Conservation (phyloP, 2,797 vertebrate species). For the Glyptemys insculpta region DNA sequence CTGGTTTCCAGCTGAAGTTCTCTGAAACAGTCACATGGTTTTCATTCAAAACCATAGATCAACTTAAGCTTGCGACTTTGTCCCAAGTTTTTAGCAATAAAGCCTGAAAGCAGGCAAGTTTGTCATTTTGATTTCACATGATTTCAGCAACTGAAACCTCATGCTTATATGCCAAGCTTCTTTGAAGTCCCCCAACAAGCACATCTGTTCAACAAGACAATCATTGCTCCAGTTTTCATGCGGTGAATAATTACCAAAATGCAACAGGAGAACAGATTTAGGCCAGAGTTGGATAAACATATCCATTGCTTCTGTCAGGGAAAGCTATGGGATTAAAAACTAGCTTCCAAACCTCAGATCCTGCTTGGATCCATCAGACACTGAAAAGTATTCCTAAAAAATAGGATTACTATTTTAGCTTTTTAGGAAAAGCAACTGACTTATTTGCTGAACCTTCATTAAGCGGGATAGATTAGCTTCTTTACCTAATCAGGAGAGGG, state of each 20-base stretch:
- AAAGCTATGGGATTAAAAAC: not conserved
- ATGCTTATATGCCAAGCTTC: not conserved
- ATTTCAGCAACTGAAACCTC: not conserved
- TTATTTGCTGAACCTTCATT: not conserved
- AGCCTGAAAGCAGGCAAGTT: not conserved
- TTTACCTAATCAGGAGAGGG: not conserved
- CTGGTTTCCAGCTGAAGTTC: too few species aligned
- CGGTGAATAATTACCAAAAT: not conserved
- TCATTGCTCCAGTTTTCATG: not conserved
- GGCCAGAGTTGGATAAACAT: not conserved
- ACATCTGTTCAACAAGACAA: not conserved
- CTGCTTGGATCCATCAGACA: not conserved
- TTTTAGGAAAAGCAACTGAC: not conserved
- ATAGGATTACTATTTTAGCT: not conserved
- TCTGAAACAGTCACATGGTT: too few species aligned
- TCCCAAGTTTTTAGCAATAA: not conserved
- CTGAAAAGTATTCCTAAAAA: not conserved
- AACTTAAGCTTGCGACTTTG: too few species aligned
- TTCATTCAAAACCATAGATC: too few species aligned
- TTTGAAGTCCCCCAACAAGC: not conserved
- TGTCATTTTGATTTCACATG: not conserved
- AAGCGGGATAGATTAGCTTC: not conserved
- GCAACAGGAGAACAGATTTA: not conserved
- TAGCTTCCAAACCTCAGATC: not conserved
- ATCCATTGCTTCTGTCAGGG: not conserved